Evolutionary conservation across 2,888 invertebrate genomes (phyloP), one percentile per base, ranked within the genome.

Genomic region (Tachina fera): DNA sequence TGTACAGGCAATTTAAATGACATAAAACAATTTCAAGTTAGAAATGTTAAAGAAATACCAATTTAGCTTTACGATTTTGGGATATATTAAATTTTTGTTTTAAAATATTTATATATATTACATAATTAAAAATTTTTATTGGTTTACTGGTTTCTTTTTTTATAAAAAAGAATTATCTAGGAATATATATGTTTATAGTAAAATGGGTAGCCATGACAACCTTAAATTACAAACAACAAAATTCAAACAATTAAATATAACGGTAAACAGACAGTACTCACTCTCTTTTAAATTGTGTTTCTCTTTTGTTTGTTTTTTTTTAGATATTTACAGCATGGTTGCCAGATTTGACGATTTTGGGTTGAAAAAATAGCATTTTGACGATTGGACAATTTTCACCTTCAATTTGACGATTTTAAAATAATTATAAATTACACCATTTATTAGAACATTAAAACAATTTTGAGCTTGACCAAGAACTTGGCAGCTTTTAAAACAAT

Each of bases 141-240:
- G 51, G 19, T 16, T 51, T 22, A 19, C 11, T 10, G 45, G 19
- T 14, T 45, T 63, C 13, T 60, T 60, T 49, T 22, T 9, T 4
- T 16, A 45, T 9, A 9, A 47, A 39, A 72, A 47, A 9, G 8
- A 74, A 41, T 14, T 19, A 22, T 6, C 8, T 16, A 22, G 19
- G 1, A 9, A 75, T 3, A 56, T 39, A 60, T 19, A 47, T 47
- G 3, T 2, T 16, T 67, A 49, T 16, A 16, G 0, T 65, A 9
- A 14, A 13, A 8, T 13, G 14, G 74, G 65, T 80, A 56, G 53
- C 79, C 67, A 80, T 71, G 75, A 51, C 84, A 84, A 80, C 84
- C 47, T 65, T 60, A 56, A 41, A 45, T 39, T 63, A 9, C 19
- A 49, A 65, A 61, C 47, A 68, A 0, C 14, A 72, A 68, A 56